phyloP scores from a whole-genome alignment of 2,797 vertebrate genomes.

The Parauchenoglanis ngamensis region DNA sequence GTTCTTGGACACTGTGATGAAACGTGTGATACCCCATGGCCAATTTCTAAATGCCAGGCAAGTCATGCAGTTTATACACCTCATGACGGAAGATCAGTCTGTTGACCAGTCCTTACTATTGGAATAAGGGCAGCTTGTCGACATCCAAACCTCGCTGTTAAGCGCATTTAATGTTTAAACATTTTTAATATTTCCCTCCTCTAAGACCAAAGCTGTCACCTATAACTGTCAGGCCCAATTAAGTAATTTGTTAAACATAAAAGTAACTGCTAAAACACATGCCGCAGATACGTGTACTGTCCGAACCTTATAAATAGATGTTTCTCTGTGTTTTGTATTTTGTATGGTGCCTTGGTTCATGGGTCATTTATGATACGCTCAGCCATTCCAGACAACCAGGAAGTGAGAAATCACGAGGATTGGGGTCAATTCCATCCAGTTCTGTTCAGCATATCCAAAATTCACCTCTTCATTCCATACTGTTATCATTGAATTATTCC shows the following conservation, averaged over 20 bases:
- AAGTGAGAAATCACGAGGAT: neutral
- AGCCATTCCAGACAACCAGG: neutral
- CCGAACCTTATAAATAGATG: conserved; percentile 8
- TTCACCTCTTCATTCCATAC: neutral
- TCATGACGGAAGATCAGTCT: neutral
- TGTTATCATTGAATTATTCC: conserved; percentile 1
- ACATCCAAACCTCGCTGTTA: neutral
- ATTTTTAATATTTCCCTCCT: neutral
- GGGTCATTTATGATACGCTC: neutral
- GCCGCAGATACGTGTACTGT: neutral
- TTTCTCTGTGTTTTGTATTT: conserved; percentile 31
- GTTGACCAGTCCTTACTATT: neutral
- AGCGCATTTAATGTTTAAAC: no score
- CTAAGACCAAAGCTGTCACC: neutral
- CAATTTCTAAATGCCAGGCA: neutral
- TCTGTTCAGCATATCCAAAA: neutral
- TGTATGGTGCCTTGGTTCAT: conserved; percentile 34
- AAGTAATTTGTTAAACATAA: neutral
- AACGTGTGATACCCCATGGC: neutral
- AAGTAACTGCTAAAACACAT: neutral
- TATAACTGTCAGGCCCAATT: neutral
- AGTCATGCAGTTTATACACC: neutral
- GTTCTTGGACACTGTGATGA: neutral
- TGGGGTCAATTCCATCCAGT: neutral
- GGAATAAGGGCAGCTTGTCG: neutral